Conservation (phyloP, 2,888 invertebrate genomes). For the Thalpophila matura region DNA sequence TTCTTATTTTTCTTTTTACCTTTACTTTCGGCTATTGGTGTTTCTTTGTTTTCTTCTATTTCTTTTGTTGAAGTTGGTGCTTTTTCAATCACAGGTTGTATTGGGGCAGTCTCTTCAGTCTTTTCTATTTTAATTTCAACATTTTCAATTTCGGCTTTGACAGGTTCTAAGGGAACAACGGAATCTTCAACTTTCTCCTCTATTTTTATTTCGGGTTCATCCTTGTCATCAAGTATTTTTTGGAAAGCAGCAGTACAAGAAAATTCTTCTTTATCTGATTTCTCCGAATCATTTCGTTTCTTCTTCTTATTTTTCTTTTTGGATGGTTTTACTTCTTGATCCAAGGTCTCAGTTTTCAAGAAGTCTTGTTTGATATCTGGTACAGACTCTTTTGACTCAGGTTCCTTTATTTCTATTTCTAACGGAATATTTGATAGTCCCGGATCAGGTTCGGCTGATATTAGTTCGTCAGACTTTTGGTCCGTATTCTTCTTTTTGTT, state of each 20-base stretch:
- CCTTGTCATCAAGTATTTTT: constrained; percentile 68
- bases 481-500: constrained; percentile 77
- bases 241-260: constrained; percentile 80
- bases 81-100: constrained; percentile 28
- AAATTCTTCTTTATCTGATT: constrained; percentile 77
- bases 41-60: constrained; percentile 30
- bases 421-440: constrained; percentile 9
- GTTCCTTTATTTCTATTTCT: constrained; percentile 33
- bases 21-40: constrained; percentile 45
- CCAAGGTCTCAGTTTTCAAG: constrained; percentile 48
- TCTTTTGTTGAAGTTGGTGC: constrained; percentile 3
- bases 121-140: constrained; percentile 23
- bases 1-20: constrained; percentile 69
- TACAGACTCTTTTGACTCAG: constrained; percentile 18
- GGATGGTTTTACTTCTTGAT: constrained; percentile 67
- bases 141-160: constrained; percentile 20
- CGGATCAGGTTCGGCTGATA: constrained; percentile 21
- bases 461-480: constrained; percentile 43
- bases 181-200: constrained; percentile 32
- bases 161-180: not conserved
- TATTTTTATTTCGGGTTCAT: constrained; percentile 50
- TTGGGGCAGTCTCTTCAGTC: not conserved
- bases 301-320: constrained; percentile 86
- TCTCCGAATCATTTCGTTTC: constrained; percentile 81
- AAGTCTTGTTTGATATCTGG: constrained; percentile 37